These are phyloP conservation scores for Pangasius macronema DNA, from an alignment of 2,797 vertebrate genomes.

Conservation along the genomic window DNA sequence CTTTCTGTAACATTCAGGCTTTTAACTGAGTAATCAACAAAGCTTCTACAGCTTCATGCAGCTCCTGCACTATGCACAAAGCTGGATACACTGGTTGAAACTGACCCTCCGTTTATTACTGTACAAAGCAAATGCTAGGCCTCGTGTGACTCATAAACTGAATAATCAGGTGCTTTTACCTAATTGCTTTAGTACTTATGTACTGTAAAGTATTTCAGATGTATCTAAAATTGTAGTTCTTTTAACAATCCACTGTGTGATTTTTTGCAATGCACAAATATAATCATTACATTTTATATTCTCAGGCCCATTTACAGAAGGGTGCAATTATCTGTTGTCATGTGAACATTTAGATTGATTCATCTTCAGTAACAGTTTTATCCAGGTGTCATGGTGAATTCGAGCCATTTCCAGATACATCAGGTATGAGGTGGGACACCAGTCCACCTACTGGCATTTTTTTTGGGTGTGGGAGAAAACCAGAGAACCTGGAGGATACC, in stretches of 20 bases:
- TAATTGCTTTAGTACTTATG: constrained; percentile 1
- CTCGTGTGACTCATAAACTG: constrained; percentile 22
- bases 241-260: constrained; percentile 13
- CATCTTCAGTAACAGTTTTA: not conserved
- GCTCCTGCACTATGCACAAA: constrained; percentile 28
- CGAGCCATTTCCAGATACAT: not conserved
- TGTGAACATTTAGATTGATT: not conserved
- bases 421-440: not conserved
- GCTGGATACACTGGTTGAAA: constrained; percentile 12
- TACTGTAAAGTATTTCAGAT: not conserved
- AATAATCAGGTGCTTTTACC: not conserved
- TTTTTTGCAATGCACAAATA: constrained; percentile 32
- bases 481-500: not conserved
- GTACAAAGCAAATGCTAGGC: constrained; percentile 25
- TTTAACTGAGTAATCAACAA: constrained; percentile 52
- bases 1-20: constrained; percentile 44
- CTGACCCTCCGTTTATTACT: constrained; percentile 18
- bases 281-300: constrained; percentile 36
- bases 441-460: not conserved
- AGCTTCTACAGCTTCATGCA: constrained; percentile 34
- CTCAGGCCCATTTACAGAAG: not conserved
- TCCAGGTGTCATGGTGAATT: not conserved
- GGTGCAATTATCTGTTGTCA: not conserved
- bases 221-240: not conserved
- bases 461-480: not conserved